These are phyloP conservation scores for Tolmerus cingulatus DNA, from an alignment of 2,888 invertebrate species.

Conservation along the genomic window DNA sequence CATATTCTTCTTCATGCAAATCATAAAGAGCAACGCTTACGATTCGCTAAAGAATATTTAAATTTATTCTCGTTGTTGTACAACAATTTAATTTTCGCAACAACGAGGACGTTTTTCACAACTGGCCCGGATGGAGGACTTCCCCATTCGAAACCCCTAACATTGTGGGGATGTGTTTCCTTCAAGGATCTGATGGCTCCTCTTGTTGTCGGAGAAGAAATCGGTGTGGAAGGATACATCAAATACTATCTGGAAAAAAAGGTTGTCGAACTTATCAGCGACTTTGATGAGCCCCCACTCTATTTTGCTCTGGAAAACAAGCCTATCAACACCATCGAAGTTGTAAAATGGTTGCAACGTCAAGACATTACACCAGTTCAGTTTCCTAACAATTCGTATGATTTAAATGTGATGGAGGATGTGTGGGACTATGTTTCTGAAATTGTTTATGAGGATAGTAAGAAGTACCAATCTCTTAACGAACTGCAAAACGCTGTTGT, in stretches of 20 bases:
- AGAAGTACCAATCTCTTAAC: not conserved
- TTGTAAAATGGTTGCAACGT: not conserved
- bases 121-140: not conserved
- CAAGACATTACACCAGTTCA: not conserved
- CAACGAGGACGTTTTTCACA: not conserved
- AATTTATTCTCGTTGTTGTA: not conserved
- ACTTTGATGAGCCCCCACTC: not conserved
- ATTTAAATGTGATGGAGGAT: not conserved
- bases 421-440: not conserved
- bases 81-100: not conserved
- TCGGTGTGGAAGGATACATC: not conserved
- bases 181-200: not conserved
- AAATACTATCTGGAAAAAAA: not conserved
- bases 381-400: not conserved
- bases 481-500: not conserved
- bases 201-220: not conserved
- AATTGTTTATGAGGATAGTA: not conserved
- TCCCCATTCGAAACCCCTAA: not conserved
- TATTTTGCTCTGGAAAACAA: not conserved
- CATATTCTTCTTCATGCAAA: not conserved
- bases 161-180: not conserved
- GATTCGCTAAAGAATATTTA: not conserved
- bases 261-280: not conserved
- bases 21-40: not conserved
- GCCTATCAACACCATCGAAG: not conserved